Conservation (phyloP, 1,140 invertebrate species). For the Teleopsis dalmanni region DNA sequence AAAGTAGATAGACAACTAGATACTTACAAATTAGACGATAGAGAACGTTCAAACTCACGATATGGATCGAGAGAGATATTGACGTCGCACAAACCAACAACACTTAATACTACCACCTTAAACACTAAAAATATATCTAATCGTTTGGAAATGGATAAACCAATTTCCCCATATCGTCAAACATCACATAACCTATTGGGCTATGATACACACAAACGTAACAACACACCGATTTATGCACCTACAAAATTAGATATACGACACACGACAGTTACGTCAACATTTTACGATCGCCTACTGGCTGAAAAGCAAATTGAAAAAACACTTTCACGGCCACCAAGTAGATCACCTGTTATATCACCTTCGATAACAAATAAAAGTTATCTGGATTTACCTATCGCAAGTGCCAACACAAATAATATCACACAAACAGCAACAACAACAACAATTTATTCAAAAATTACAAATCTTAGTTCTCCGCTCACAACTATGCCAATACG, state of each 20-base stretch:
- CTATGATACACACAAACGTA: slow-evolving; percentile 9
- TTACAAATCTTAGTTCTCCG: not conserved
- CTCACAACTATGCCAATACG: too few species aligned
- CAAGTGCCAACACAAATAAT: not conserved
- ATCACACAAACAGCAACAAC: not conserved
- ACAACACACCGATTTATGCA: slow-evolving; percentile 27
- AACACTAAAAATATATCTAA: slow-evolving; percentile 12
- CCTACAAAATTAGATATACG: slow-evolving; percentile 40
- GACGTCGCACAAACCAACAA: slow-evolving; percentile 8
- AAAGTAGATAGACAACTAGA: slow-evolving; percentile 45
- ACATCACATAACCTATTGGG: slow-evolving; percentile 12
- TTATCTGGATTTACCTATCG: slow-evolving; percentile 22
- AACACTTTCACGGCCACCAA: slow-evolving; percentile 26
- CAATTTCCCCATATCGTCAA: slow-evolving; percentile 30
- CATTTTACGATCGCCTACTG: slow-evolving; percentile 41
- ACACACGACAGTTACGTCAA: slow-evolving; percentile 42
- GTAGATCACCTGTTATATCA: slow-evolving; percentile 29
- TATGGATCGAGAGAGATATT: slow-evolving; percentile 26
- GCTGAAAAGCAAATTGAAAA: slow-evolving; percentile 39
- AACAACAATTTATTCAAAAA: not conserved
- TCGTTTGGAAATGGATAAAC: slow-evolving; percentile 13
- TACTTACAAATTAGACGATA: slow-evolving; percentile 36
- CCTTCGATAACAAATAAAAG: slow-evolving; percentile 29
- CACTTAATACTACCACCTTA: slow-evolving; percentile 2
- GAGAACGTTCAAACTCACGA: slow-evolving; percentile 20